These are phyloP conservation scores for Lepilemur ruficaudatus DNA, from an alignment of 2,797 vertebrate species.

Conservation along the genomic window DNA sequence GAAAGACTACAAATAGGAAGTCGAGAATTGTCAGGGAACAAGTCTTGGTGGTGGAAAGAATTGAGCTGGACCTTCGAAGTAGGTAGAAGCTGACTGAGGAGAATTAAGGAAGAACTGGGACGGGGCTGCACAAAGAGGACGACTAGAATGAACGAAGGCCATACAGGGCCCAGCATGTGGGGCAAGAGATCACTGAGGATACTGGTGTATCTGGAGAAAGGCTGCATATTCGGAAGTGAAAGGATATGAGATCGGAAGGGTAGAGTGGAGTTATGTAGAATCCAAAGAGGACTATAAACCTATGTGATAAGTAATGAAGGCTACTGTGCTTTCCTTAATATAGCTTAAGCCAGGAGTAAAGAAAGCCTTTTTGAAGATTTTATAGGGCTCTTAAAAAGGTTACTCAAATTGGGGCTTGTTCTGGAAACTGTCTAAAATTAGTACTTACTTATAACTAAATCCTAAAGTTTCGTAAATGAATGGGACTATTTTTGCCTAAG, in stretches of 20 bases:
- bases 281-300: background rate
- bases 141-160: background rate
- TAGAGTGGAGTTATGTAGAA: background rate
- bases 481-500: background rate
- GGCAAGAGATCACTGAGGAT: background rate
- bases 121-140: background rate
- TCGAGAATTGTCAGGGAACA: background rate
- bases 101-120: background rate
- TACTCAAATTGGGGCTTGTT: background rate
- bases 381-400: background rate
- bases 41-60: background rate
- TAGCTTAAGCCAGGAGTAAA: background rate
- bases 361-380: background rate
- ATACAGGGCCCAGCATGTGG: background rate
- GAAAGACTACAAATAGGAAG: background rate
- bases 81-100: background rate
- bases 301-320: background rate
- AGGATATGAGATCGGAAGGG: background rate
- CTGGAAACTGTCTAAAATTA: background rate
- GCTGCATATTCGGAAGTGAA: background rate
- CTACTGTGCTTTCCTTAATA: background rate
- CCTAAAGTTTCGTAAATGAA: conserved; percentile 6
- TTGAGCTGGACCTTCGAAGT: background rate
- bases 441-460: background rate
- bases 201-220: background rate